A percentile compares a stretch with the other conserved stretches of the same genome.
Conservation (phyloP, 2,113 vertebrate genomes). For the Todiramphus chloris region DNA sequence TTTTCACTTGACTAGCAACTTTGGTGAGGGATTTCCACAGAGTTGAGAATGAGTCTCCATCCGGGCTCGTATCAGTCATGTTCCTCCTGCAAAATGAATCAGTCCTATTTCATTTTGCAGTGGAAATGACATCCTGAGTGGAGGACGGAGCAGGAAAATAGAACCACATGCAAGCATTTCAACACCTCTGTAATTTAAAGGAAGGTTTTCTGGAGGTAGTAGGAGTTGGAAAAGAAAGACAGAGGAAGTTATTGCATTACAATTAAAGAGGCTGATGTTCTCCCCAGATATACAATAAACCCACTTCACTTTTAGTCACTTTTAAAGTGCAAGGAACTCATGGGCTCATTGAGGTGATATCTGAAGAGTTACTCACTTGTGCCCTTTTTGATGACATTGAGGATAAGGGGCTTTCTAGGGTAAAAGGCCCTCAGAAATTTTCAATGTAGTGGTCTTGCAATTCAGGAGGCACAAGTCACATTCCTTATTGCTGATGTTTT, state of each 20-base stretch:
- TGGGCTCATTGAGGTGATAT: not conserved
- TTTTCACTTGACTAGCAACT: not conserved
- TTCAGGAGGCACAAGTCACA: not conserved
- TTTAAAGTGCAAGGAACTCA: not conserved
- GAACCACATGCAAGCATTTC: not conserved
- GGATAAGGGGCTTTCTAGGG: not conserved
- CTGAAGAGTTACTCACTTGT: conserved; percentile 3
- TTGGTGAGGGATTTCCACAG: conserved; percentile 11
- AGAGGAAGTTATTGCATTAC: not conserved
- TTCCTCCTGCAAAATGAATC: conserved; percentile 23
- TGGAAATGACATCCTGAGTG: not conserved
- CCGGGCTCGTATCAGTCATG: not conserved
- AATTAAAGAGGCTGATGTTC: not conserved
- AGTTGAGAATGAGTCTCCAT: conserved; percentile 10
- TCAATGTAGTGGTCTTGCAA: not conserved
- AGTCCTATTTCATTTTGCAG: not conserved
- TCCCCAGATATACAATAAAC: not conserved
- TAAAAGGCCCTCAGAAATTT: not conserved
- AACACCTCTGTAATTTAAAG: not conserved
- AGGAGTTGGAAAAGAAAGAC: not conserved
- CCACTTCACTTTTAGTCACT: not conserved
- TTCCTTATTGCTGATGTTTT: not conserved
- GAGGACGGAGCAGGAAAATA: not conserved
- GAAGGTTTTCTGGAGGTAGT: not conserved
- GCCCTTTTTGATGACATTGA: not conserved